Evolutionary conservation across 2,888 invertebrate species (phyloP).

Genomic region (Margaritifera margaritifera): DNA sequence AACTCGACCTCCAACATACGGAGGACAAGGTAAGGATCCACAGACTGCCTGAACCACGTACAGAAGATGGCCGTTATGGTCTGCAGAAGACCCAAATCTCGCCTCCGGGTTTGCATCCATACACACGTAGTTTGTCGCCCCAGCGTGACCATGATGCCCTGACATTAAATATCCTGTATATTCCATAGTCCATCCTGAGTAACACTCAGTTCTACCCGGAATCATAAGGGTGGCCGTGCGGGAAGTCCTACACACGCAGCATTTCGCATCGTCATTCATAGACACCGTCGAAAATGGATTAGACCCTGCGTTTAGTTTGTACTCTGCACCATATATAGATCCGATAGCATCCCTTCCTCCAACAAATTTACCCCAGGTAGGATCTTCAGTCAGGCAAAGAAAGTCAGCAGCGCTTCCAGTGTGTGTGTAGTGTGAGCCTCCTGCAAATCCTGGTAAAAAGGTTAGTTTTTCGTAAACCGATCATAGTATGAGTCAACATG

Average conservation of each 20-base stretch:
- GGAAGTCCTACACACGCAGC: constrained; percentile 8
- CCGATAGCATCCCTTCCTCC: not conserved
- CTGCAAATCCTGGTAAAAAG: constrained; percentile 7
- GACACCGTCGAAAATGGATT: too few relatives aligned
- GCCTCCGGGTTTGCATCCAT: constrained; percentile 5
- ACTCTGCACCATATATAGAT: constrained; percentile 6
- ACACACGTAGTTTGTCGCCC: constrained; percentile 8
- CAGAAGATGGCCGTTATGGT: constrained; percentile 5
- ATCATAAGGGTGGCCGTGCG: constrained; percentile 8
- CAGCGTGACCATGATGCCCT: not conserved
- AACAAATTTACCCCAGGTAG: not conserved
- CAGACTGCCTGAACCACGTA: constrained; percentile 11
- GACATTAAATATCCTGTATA: constrained; percentile 16
- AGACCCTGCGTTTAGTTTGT: not conserved
- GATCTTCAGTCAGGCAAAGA: constrained; percentile 12
- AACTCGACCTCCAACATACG: constrained; percentile 6
- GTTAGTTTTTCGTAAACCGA: too few relatives aligned
- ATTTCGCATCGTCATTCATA: constrained; percentile 10
- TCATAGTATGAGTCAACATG: too few relatives aligned
- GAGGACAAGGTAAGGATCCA: constrained; percentile 12
- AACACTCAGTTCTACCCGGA: constrained; percentile 8
- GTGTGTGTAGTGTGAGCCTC: constrained; percentile 4
- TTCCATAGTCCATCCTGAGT: constrained; percentile 16
- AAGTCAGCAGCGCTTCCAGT: constrained; percentile 5
- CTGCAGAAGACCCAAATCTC: not conserved